These are phyloP conservation scores for Callimorpha dominula DNA, from an alignment of 2,888 invertebrate species.

Conservation along the genomic window DNA sequence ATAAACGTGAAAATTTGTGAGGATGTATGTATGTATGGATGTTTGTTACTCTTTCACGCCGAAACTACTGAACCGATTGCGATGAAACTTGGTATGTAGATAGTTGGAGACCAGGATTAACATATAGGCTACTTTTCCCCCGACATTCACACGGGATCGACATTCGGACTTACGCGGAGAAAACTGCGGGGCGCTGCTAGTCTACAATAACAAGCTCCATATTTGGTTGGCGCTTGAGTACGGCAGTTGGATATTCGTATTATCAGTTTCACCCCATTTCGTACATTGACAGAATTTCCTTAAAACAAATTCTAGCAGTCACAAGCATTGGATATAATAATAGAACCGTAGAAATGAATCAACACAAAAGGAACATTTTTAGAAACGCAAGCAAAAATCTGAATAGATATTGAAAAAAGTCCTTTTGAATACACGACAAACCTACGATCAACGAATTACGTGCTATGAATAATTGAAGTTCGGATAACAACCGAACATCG, in stretches of 20 bases:
- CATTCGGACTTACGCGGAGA: too few relatives aligned
- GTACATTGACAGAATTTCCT: not conserved
- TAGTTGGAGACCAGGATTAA: too few relatives aligned
- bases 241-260: not conserved
- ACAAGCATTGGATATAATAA: not conserved
- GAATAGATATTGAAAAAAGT: not conserved
- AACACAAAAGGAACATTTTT: not conserved
- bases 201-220: not conserved
- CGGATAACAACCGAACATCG: conserved; percentile 22
- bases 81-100: too few relatives aligned
- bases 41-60: too few relatives aligned
- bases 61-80: too few relatives aligned
- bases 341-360: not conserved
- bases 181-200: too few relatives aligned
- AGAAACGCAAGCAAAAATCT: not conserved
- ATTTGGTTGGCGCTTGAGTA: not conserved
- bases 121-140: too few relatives aligned
- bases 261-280: not conserved
- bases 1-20: too few relatives aligned
- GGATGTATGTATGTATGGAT: too few relatives aligned
- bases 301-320: not conserved
- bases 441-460: conserved; percentile 32
- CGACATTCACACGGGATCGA: too few relatives aligned
- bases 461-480: conserved; percentile 39
- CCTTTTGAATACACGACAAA: conserved; percentile 31